phyloP scores from a whole-genome alignment of 2,888 invertebrate species.

The Ethmia dodecea region DNA sequence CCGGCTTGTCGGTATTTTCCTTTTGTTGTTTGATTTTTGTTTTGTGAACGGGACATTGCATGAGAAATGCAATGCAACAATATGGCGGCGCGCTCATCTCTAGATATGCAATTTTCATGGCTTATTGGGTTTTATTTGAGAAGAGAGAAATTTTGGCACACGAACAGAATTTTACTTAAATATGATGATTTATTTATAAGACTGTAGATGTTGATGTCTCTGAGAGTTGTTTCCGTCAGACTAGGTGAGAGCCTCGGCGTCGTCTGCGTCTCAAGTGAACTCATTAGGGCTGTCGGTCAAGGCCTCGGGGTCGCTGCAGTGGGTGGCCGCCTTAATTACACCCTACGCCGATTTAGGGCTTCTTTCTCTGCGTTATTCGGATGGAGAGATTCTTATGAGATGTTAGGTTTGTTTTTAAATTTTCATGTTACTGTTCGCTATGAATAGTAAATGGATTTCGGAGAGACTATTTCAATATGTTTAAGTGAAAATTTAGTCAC shows the following conservation, averaged over 20 bases:
- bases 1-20: conserved; percentile 73
- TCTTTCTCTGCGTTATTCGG: conserved; percentile 41
- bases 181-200: neutral
- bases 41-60: conserved; percentile 72
- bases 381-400: no score
- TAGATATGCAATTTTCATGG: conserved; percentile 41
- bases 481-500: no score
- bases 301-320: conserved; percentile 71
- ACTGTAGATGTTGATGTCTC: no score
- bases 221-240: no score
- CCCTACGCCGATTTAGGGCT: conserved; percentile 57
- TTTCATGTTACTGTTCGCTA: neutral
- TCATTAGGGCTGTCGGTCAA: conserved; percentile 76
- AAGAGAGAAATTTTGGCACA: no score
- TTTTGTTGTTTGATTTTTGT: conserved; percentile 73
- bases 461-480: no score
- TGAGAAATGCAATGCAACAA: conserved; percentile 74
- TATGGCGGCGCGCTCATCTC: conserved; percentile 60
- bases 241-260: conserved; percentile 12
- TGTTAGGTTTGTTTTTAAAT: no score
- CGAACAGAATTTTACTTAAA: neutral
- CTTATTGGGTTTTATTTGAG: conserved; percentile 34
- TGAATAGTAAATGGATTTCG: conserved; percentile 11
- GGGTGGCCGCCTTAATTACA: conserved; percentile 75
- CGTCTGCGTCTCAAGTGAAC: conserved; percentile 50